Conservation (phyloP, 2,113 vertebrate genomes). For the Marcusenius ussheri region DNA sequence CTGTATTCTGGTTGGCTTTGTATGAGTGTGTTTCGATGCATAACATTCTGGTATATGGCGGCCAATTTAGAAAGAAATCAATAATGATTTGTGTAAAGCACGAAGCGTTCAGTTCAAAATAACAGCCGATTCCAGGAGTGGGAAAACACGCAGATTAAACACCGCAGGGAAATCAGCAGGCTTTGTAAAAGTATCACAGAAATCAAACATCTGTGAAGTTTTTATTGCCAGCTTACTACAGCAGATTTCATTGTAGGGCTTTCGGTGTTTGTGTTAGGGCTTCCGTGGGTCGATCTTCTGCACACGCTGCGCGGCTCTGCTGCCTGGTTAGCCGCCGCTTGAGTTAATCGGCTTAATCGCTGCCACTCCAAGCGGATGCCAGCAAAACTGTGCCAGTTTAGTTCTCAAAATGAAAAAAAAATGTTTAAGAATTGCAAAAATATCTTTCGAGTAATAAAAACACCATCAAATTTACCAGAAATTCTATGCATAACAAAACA, state of each 20-base stretch:
- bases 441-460: background rate
- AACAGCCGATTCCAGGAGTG: background rate
- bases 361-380: background rate
- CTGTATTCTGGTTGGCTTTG: background rate
- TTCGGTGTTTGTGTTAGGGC: background rate
- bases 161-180: constrained; percentile 14
- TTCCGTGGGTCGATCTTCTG: background rate
- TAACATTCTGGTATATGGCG: background rate
- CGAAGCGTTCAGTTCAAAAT: background rate
- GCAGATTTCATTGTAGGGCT: background rate
- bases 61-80: background rate
- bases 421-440: background rate
- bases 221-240: constrained; percentile 5
- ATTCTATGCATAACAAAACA: background rate
- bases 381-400: background rate
- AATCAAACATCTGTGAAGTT: background rate
- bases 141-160: constrained; percentile 14
- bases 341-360: background rate
- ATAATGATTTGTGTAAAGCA: constrained; percentile 10
- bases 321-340: background rate
- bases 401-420: background rate
- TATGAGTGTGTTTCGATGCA: background rate
- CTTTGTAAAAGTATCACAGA: constrained; percentile 4
- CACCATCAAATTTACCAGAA: background rate
- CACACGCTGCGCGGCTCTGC: background rate